These are phyloP conservation scores for Heliocidaris erythrogramma DNA, from an alignment of 35 echinoderm and acorn worm species.

Conservation along the genomic window DNA sequence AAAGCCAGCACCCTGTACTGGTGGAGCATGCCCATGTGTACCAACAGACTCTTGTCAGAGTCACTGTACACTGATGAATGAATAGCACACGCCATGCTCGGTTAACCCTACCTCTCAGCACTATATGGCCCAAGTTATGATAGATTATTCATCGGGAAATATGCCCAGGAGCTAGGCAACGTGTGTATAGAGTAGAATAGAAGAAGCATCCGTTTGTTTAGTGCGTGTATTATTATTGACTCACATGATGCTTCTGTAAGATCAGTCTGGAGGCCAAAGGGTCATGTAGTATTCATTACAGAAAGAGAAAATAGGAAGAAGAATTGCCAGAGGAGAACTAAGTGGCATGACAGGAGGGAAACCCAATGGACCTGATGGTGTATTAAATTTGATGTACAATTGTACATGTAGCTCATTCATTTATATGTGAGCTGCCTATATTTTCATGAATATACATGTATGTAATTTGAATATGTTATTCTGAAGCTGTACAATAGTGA, in stretches of 20 bases:
- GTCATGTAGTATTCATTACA: neutral
- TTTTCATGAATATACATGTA: too few relatives aligned
- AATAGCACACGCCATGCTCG: neutral
- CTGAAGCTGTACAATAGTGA: too few relatives aligned
- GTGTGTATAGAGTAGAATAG: neutral
- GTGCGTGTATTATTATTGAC: neutral
- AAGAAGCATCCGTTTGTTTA: neutral
- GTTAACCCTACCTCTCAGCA: neutral
- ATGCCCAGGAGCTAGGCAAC: conserved; percentile 14
- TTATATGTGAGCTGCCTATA: neutral
- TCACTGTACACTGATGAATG: neutral
- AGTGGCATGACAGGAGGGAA: neutral
- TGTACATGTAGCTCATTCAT: neutral
- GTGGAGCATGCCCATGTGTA: neutral
- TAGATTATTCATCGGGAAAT: conserved; percentile 6
- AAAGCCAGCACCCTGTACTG: neutral
- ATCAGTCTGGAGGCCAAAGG: neutral
- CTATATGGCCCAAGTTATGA: neutral
- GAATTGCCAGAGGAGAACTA: neutral
- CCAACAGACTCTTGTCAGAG: neutral
- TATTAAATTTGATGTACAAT: too few relatives aligned
- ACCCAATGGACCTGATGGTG: neutral
- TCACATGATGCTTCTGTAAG: neutral
- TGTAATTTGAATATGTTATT: too few relatives aligned
- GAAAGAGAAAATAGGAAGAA: neutral